Evolutionary conservation across 2,797 vertebrate genomes (phyloP).

Genomic region (Uromys caudimaculatus): DNA sequence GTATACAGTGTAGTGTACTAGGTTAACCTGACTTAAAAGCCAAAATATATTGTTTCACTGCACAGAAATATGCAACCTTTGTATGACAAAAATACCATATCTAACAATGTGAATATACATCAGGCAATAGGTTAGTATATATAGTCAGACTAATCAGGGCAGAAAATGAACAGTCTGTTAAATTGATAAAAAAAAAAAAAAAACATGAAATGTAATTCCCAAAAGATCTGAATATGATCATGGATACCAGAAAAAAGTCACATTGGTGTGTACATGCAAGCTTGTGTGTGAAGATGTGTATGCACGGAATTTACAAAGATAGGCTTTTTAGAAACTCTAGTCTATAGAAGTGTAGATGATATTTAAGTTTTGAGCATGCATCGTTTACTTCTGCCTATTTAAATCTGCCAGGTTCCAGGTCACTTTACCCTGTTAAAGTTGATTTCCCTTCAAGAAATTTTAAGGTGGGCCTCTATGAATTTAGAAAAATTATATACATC

Average conservation of each 20-base stretch:
- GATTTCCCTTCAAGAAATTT: background rate
- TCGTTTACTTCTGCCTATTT: background rate
- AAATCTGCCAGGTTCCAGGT: slow-evolving; percentile 41
- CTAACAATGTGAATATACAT: background rate
- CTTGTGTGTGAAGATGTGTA: background rate
- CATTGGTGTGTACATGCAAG: background rate
- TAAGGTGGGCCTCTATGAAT: slow-evolving; percentile 52
- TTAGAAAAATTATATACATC: slow-evolving; percentile 69
- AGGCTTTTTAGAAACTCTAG: background rate
- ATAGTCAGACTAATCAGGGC: background rate
- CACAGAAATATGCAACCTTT: background rate
- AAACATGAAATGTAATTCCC: background rate
- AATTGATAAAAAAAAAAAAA: background rate
- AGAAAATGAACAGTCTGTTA: background rate
- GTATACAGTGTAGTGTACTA: background rate
- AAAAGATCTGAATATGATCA: background rate
- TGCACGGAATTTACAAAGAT: background rate
- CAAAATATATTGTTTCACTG: too few species aligned
- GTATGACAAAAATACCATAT: background rate
- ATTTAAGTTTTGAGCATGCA: background rate
- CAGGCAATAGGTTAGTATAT: background rate
- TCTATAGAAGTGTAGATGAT: background rate
- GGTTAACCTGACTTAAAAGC: background rate
- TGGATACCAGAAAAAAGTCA: too few species aligned
- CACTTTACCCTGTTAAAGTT: slow-evolving; percentile 27